phyloP scores from a whole-genome alignment of 2,797 vertebrate genomes.

The Ptychadena robeensis region DNA sequence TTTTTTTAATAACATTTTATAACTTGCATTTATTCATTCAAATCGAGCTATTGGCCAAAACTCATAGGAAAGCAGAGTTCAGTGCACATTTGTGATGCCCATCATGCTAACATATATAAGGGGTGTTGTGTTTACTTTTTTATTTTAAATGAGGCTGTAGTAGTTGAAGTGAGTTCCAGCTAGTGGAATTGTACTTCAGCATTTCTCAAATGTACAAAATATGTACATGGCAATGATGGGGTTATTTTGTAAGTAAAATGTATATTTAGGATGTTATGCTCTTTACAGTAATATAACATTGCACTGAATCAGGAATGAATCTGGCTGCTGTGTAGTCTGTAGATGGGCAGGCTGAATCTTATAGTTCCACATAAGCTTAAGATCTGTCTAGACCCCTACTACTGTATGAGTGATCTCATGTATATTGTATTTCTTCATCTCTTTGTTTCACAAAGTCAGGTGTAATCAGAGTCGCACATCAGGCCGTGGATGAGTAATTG shows the following conservation, averaged over 20 bases:
- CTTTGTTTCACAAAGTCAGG: neutral
- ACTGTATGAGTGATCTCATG: slow-evolving; percentile 13
- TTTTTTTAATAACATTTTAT: no score
- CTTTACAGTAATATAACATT: neutral
- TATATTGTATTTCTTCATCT: neutral
- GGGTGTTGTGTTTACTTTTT: no score
- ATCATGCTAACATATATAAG: no score
- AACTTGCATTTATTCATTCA: no score
- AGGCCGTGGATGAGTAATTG: slow-evolving; percentile 84
- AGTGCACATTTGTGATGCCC: no score
- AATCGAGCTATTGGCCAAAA: no score
- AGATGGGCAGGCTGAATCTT: neutral
- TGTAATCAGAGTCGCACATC: slow-evolving; percentile 73
- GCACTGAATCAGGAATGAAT: neutral
- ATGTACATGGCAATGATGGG: neutral
- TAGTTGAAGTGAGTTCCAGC: no score
- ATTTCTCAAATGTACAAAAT: neutral
- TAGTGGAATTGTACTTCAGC: no score
- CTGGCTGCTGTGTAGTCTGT: no score
- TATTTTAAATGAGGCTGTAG: no score
- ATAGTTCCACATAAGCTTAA: neutral
- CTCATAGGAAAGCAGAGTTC: no score
- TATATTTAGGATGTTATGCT: neutral
- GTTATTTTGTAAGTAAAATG: neutral
- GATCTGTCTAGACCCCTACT: neutral